Evolutionary conservation across 2,113 vertebrate species (phyloP).

Genomic region (Zosterops borbonicus): DNA sequence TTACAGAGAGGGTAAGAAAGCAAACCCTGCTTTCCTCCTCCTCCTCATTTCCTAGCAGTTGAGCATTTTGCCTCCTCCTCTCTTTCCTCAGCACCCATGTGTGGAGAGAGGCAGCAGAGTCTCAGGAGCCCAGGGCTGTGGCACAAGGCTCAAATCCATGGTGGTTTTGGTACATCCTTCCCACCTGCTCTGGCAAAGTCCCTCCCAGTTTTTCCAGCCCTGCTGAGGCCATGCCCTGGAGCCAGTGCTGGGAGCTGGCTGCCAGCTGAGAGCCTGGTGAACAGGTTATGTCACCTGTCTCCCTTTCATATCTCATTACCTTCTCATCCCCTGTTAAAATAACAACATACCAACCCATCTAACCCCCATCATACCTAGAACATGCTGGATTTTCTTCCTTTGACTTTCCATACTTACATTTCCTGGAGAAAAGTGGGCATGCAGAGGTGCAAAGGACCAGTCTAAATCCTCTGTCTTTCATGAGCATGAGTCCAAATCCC

Average conservation of each 20-base stretch:
- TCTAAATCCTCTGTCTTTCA: background rate
- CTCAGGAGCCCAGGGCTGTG: background rate
- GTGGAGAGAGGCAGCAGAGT: background rate
- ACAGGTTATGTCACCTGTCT: conserved; percentile 14
- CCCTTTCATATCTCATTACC: background rate
- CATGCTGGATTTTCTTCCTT: accelerated
- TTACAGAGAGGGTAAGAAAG: background rate
- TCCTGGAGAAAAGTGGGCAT: background rate
- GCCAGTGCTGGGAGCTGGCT: background rate
- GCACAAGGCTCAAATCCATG: accelerated
- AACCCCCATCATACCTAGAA: background rate
- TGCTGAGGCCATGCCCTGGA: background rate
- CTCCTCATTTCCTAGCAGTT: background rate
- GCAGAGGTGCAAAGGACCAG: background rate
- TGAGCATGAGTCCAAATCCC: background rate
- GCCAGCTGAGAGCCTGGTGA: background rate
- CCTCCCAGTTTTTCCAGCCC: background rate
- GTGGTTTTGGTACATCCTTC: background rate
- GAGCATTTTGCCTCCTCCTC: background rate
- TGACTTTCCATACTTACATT: background rate
- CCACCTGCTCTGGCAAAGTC: background rate
- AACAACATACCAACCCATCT: background rate
- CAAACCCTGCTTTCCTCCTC: background rate
- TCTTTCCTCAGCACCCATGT: accelerated
- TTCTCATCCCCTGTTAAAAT: background rate